Evolutionary conservation across 2,113 vertebrate species (phyloP), one percentile per base, ranked within the genome.

Genomic region (Nyctereutes procyonoides): DNA sequence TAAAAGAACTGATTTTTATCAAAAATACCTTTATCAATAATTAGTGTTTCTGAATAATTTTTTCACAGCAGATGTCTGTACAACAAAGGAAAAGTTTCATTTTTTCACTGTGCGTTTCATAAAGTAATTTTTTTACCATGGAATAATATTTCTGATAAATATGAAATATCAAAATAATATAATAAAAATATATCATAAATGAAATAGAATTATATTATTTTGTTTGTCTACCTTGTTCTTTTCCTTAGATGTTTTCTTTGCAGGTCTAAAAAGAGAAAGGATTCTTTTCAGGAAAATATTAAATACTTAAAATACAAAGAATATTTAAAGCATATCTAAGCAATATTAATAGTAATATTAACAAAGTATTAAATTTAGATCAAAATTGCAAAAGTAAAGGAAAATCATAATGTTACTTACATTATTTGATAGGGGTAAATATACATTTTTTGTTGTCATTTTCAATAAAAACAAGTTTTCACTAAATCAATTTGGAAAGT

Each of bases 381-480:
- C 43, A 43, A 43, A 43, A 43, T 43, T 43, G 43, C 43, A 43
- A 43, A 43, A 43, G 43, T 43, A 43, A 43, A 65, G 30, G 43
- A 88, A 96, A 96, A 43, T 43, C 43, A 43, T 43, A 43, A 43
- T 43, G 43, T 43, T 43, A 94, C 15, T 74, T 92, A 16, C 8
- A 55, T 92, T 96, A 84, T 38, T 95, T 86, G 3, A 79, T 35
- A 90, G n/a, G 55, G 92, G 93, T 11, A 88, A 67, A 81, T 12
- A 85, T 2, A 80, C 0, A 6, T 35, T 65, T 83, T 80, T 65
- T 56, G 38, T 56, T 88, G n/a, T 84, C 30, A 63, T 86, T 86
- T 96, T 93, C 55, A 81, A 63, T 67, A 88, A 88, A 85, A 91
- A 63, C 3, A 71, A 93, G 19, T 1, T 91, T 96, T 90, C 94